These are phyloP conservation scores for Lepisosteus osseus DNA, from an alignment of 2,113 vertebrate genomes.

Conservation along the genomic window DNA sequence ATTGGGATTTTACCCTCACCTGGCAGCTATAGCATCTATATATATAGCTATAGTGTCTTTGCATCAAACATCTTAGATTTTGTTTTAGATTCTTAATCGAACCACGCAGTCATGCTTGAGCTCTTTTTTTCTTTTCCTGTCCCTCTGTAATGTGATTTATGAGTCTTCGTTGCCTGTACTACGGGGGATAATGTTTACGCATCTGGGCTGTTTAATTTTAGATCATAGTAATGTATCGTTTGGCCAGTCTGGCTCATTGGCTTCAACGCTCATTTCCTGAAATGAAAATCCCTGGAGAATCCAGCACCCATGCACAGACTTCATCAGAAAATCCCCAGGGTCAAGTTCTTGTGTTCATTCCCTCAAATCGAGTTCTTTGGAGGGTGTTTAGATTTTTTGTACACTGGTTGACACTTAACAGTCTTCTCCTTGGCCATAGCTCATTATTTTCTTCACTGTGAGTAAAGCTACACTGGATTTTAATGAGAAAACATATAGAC, in stretches of 20 bases:
- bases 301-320: conserved; percentile 15
- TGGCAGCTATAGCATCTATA: not conserved
- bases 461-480: not conserved
- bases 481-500: too few relatives aligned
- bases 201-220: conserved; percentile 32
- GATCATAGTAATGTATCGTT: conserved; percentile 25
- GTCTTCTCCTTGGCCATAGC: not conserved
- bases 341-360: not conserved
- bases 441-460: not conserved
- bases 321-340: not conserved
- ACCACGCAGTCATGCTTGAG: too few relatives aligned
- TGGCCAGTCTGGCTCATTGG: conserved; percentile 22
- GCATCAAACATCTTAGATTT: too few relatives aligned
- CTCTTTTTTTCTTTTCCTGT: not conserved
- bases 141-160: conserved; percentile 19
- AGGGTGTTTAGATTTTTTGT: not conserved
- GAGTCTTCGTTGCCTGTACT: conserved; percentile 23
- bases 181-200: conserved; percentile 26
- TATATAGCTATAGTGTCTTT: not conserved
- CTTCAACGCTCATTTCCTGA: conserved; percentile 31
- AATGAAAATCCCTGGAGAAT: conserved; percentile 34
- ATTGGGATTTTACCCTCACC: conserved; percentile 17
- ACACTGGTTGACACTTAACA: too few relatives aligned
- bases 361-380: not conserved
- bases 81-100: too few relatives aligned